Base-by-base conservation (phyloP, 2,888 invertebrate species). In the Pachliopta kotzebuea region DNA sequence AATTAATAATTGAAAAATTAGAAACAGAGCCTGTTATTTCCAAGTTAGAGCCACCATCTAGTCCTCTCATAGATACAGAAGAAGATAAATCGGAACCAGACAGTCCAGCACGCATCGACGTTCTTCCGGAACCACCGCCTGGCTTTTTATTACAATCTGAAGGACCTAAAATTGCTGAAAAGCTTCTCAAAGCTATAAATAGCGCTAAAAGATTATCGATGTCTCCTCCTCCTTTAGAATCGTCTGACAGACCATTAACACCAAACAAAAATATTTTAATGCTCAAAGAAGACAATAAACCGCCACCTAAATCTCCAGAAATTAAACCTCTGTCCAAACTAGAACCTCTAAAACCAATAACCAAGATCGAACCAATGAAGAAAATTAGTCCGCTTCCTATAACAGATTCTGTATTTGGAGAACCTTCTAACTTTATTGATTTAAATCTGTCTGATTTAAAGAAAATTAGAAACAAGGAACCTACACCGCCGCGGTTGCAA, bases 121-220 rank as follows among this genome's bases (percentile, higher is more conserved):
- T 89, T 0, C 69, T 92, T n/a, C 91, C 92, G 0, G 92, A 92
- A 68, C 91, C 92, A 2, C 92, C 92, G 0, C 88, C 90, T 2
- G 89, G 80, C 0, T 92, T 92, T 76, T 77, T 90, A 1, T 73
- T 92, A 17, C 91, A 92, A 69, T 87, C 92, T 4, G 91, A 92
- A 70, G 92, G 91, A 2, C 92, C 93, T 0, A 94, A 94, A 68
- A 94, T 94, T 71, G 94, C 94, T 0, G 94, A 94, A 70, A 94
- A 93, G 74, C 89, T 94, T 4, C 83, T 94, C 0, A 93, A 93
- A 76, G 94, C 93, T 8, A 92, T 85, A 80, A 93, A 86, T 81
- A 94, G 87, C 79, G 94, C 88, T 70, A 94, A 88, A 79, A 88
- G 83, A 72, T 83, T 86, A 67, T 93, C 84, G 61, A 91, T 83